phyloP scores from a whole-genome alignment of 1,140 invertebrate species.

The Drosophila sucinea region DNA sequence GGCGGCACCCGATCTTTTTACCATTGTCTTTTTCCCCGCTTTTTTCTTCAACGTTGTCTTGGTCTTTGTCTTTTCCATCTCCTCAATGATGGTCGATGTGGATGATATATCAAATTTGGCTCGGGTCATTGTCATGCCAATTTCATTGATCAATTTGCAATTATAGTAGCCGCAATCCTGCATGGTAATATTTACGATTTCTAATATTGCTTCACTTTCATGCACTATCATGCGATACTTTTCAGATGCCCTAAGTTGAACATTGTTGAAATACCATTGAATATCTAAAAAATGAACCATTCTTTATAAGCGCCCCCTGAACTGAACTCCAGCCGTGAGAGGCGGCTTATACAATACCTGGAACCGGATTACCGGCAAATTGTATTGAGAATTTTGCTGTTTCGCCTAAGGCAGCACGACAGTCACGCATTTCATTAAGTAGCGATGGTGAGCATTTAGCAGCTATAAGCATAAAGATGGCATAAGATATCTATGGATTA shows the following conservation, averaged over 20 bases:
- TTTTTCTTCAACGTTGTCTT: slow-evolving; percentile 83
- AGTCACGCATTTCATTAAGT: slow-evolving; percentile 90
- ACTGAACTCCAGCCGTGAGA: neutral
- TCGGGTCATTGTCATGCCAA: slow-evolving; percentile 91
- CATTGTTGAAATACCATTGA: slow-evolving; percentile 95
- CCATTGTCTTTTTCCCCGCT: slow-evolving; percentile 50
- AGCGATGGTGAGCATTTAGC: slow-evolving; percentile 91
- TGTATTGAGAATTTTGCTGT: slow-evolving; percentile 89
- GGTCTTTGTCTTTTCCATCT: slow-evolving; percentile 61
- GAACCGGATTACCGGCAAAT: slow-evolving; percentile 92
- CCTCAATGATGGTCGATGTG: slow-evolving; percentile 62
- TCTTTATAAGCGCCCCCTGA: slow-evolving; percentile 23
- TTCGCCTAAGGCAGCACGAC: slow-evolving; percentile 89
- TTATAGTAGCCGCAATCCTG: slow-evolving; percentile 92
- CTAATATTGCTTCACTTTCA: slow-evolving; percentile 89
- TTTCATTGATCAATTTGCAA: slow-evolving; percentile 93
- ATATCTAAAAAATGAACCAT: slow-evolving; percentile 87
- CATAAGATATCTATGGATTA: slow-evolving; percentile 62
- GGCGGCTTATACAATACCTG: slow-evolving; percentile 86
- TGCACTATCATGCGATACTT: slow-evolving; percentile 88
- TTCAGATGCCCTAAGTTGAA: slow-evolving; percentile 89
- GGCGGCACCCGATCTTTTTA: slow-evolving; percentile 39
- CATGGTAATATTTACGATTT: slow-evolving; percentile 87
- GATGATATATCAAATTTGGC: slow-evolving; percentile 89
- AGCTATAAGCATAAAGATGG: slow-evolving; percentile 85